Conservation (phyloP, 2,113 vertebrate species). For the Ciconia maguari region DNA sequence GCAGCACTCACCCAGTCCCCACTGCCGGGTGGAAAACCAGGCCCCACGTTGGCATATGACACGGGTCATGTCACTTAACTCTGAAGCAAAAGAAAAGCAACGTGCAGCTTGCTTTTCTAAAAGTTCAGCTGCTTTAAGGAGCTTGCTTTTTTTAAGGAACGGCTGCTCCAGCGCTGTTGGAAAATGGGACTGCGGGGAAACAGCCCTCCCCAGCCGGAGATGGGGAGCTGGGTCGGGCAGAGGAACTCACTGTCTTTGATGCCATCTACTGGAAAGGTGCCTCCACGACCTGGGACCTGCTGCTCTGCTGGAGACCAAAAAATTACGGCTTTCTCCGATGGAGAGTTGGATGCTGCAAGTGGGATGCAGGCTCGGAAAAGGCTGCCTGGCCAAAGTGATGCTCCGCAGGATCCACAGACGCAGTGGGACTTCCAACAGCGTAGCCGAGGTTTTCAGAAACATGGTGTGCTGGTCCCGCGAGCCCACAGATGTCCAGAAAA, state of each 20-base stretch:
- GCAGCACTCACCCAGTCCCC: neutral
- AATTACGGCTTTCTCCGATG: fast-evolving
- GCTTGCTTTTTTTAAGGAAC: neutral
- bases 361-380: neutral
- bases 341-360: neutral
- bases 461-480: fast-evolving
- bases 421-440: neutral
- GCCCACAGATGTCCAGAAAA: neutral
- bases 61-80: fast-evolving
- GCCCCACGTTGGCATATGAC: fast-evolving
- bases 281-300: neutral
- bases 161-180: neutral
- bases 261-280: slow-evolving; percentile 63
- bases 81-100: neutral
- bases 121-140: neutral
- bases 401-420: neutral
- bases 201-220: neutral
- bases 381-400: neutral
- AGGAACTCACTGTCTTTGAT: slow-evolving; percentile 41
- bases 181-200: neutral
- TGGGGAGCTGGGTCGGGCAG: neutral
- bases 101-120: fast-evolving
- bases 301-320: neutral
- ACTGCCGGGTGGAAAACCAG: neutral
- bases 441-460: neutral